A percentile compares a stretch with the other conserved stretches of the same genome.
Conservation (phyloP, 2,113 vertebrate genomes). For the Megaptera novaeangliae region DNA sequence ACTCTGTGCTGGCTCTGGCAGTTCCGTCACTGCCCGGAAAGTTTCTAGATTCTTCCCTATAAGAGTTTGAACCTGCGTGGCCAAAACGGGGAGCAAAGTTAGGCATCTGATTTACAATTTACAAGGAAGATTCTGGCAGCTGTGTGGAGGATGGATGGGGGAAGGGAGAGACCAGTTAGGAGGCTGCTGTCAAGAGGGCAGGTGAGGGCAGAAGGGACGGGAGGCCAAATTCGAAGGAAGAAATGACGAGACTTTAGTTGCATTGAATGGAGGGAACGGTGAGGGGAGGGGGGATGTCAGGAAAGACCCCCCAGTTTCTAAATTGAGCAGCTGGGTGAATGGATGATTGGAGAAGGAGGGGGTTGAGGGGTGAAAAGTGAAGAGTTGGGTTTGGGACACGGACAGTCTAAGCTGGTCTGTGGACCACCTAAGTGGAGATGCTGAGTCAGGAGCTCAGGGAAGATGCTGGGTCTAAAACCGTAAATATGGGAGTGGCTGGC, state of each 20-base stretch:
- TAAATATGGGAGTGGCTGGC: not conserved
- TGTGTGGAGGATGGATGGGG: not conserved
- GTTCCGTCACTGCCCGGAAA: not conserved
- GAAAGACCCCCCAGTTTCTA: not conserved
- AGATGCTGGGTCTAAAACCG: not conserved
- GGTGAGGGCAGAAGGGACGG: not conserved
- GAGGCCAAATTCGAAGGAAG: not conserved
- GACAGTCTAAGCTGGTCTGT: not conserved
- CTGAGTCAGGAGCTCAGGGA: not conserved
- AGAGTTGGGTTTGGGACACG: not conserved
- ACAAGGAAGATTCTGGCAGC: not conserved
- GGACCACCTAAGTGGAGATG: not conserved
- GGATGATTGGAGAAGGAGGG: not conserved
- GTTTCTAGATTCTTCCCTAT: slow-evolving; percentile 17
- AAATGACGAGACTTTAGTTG: not conserved
- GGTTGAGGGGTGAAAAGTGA: not conserved
- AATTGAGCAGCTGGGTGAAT: not conserved
- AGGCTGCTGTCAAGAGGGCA: not conserved
- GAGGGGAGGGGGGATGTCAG: not conserved
- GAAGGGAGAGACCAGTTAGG: not conserved
- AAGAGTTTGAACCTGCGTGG: not conserved
- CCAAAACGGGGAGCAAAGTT: not conserved
- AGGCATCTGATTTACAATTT: not conserved
- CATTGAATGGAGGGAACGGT: not conserved
- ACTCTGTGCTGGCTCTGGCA: not conserved